Evolutionary conservation across 1,140 invertebrate genomes (phyloP).

Genomic region (Bactericera cockerelli): DNA sequence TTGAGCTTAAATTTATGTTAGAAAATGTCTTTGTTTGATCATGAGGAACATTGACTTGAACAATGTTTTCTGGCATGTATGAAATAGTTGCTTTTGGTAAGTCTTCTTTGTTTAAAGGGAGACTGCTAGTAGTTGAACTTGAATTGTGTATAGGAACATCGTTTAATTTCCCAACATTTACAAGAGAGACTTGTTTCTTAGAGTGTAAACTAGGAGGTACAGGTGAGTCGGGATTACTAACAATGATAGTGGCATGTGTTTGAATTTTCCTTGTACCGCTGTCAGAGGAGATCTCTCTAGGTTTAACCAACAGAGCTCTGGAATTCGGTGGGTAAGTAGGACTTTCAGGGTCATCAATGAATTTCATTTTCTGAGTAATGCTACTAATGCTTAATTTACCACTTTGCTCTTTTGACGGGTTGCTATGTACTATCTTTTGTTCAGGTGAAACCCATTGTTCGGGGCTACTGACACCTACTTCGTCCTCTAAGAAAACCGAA

Average conservation of each 20-base stretch:
- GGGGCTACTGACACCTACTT: background rate
- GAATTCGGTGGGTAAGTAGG: background rate
- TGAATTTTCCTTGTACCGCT: too few relatives aligned
- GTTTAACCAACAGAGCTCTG: background rate
- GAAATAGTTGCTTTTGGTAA: background rate
- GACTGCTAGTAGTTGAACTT: too few relatives aligned
- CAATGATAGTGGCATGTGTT: too few relatives aligned
- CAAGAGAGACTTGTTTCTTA: too few relatives aligned
- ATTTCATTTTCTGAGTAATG: background rate
- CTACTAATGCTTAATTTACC: too few relatives aligned
- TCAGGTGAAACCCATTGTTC: too few relatives aligned
- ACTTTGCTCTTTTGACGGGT: too few relatives aligned
- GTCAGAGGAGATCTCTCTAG: background rate
- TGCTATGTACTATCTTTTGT: too few relatives aligned
- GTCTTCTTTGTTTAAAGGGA: background rate
- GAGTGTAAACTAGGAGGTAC: too few relatives aligned
- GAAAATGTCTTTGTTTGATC: background rate
- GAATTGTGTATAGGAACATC: too few relatives aligned
- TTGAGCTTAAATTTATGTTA: background rate
- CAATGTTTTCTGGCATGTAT: background rate
- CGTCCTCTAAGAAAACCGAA: background rate
- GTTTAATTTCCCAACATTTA: too few relatives aligned
- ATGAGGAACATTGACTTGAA: background rate
- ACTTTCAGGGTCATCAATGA: conserved; percentile 5
- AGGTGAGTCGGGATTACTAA: too few relatives aligned